Base-by-base conservation (phyloP, 2,113 vertebrate species). In the Pygoscelis adeliae region DNA sequence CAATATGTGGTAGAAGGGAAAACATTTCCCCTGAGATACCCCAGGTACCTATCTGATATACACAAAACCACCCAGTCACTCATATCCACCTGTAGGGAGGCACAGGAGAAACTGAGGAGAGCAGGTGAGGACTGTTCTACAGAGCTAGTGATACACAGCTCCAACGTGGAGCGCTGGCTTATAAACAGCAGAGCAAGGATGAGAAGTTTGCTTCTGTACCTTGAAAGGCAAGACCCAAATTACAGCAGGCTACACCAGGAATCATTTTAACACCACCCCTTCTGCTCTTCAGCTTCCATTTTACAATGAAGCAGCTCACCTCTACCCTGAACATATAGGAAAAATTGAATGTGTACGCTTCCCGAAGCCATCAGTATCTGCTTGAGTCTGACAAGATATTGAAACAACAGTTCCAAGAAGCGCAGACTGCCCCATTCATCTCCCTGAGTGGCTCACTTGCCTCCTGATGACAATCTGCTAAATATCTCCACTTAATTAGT, bases 401-500 rank as follows among this genome's bases (percentile, higher is more conserved):
- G 73, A 87, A 94, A 87, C 55, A 78, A 78, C 53, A 87, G 47
- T 66, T 93, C 69, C 2, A 7, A 95, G 65, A 93, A 91, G 61
- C 7, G 13, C 55, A 90, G 67, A 36, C 72, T 91, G 58, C 55
- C 81, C 83, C 76, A 89, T 92, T 79, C 72, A 71, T 94, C 86
- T 87, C 89, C 73, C 40, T 42, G 56, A 95, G 83, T 84, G 89
- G 83, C 52, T 94, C 73, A 74, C 95, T 96, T 95, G 69, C 80
- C 53, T 95, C 80, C 87, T 92, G 83, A 97, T 87, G 91, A 92
- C 90, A 89, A 92, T 72, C 80, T 76, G 71, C 88, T 95, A 96
- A 95, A 69, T 89, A 89, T 89, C 91, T 94, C 46, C 73, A 92
- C 55, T 89, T 93, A 95, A 95, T 94, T 93, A 95, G 63, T 50